Conservation (phyloP, 2,888 invertebrate species). For the Mimumesa dahlbomi region DNA sequence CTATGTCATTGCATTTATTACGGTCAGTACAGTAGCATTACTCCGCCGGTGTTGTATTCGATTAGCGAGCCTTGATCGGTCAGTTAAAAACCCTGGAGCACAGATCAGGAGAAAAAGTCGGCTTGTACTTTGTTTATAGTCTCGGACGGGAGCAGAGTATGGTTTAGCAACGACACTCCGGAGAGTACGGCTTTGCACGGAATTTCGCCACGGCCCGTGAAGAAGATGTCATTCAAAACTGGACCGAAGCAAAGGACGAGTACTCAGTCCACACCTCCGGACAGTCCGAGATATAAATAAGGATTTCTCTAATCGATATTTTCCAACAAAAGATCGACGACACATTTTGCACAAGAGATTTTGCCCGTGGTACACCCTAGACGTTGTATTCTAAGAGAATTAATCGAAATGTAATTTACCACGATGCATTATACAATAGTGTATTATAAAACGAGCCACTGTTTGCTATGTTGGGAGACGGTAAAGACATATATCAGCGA, state of each 20-base stretch:
- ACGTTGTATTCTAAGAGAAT: slow-evolving; percentile 51
- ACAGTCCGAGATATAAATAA: slow-evolving; percentile 79
- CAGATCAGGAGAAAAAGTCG: neutral
- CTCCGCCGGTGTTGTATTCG: slow-evolving; percentile 1
- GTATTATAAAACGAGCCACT: slow-evolving; percentile 18
- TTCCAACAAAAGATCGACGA: slow-evolving; percentile 25
- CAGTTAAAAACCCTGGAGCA: neutral
- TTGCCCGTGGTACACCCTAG: slow-evolving; percentile 31
- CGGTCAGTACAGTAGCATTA: slow-evolving; percentile 19
- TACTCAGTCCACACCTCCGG: slow-evolving; percentile 77
- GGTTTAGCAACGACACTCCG: slow-evolving; percentile 80
- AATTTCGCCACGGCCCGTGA: slow-evolving; percentile 86
- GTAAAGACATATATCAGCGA: neutral
- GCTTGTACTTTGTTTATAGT: slow-evolving; percentile 62
- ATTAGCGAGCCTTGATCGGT: slow-evolving; percentile 8
- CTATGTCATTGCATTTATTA: no score
- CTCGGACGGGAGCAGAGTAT: slow-evolving; percentile 81
- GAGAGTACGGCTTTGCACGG: slow-evolving; percentile 79
- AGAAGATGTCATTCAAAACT: slow-evolving; percentile 86
- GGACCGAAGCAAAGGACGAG: slow-evolving; percentile 79
- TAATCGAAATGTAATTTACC: slow-evolving; percentile 31
- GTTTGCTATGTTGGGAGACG: slow-evolving; percentile 7
- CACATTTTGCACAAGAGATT: slow-evolving; percentile 54
- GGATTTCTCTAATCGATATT: slow-evolving; percentile 42
- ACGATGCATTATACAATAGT: slow-evolving; percentile 32